These are phyloP conservation scores for Hedychridium roseum DNA, from an alignment of 2,888 invertebrate genomes.

Conservation along the genomic window DNA sequence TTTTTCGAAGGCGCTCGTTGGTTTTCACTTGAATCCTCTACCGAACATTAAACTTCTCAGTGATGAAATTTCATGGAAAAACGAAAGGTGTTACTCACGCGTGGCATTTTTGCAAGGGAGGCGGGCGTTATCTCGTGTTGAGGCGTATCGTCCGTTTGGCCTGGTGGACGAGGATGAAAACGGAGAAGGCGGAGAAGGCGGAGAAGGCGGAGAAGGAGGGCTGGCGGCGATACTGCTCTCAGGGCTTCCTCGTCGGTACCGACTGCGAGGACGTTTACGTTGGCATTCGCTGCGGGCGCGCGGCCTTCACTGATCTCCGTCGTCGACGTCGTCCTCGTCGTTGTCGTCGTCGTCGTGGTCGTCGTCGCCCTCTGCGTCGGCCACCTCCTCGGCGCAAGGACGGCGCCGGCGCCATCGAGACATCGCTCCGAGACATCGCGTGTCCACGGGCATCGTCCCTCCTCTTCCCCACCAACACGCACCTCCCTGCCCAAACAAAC, in stretches of 20 bases:
- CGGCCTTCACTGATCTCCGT: conserved; percentile 48
- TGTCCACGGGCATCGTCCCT: too few relatives aligned
- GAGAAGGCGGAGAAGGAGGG: conserved; percentile 9
- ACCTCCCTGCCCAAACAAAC: too few relatives aligned
- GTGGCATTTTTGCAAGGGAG: conserved; percentile 38
- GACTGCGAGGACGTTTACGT: conserved; percentile 24
- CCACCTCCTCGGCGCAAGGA: conserved; percentile 11
- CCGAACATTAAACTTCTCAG: too few relatives aligned
- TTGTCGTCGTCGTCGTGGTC: conserved; percentile 23
- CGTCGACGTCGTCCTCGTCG: conserved; percentile 25
- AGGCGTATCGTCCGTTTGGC: too few relatives aligned
- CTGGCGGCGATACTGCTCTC: conserved; percentile 45
- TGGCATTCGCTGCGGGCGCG: conserved; percentile 47
- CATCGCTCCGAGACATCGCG: too few relatives aligned
- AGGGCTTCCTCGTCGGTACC: conserved; percentile 37
- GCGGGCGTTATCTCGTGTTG: too few relatives aligned
- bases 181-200: conserved; percentile 3
- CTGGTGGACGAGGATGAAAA: conserved; percentile 8
- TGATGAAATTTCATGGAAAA: too few relatives aligned
- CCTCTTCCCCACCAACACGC: too few relatives aligned
- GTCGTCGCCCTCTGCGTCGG: not conserved
- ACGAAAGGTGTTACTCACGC: too few relatives aligned
- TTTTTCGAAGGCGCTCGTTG: too few relatives aligned
- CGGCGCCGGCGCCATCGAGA: too few relatives aligned
- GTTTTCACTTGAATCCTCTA: too few relatives aligned